These are phyloP conservation scores for Galeruca laticollis DNA, from an alignment of 2,888 invertebrate species.

Conservation along the genomic window DNA sequence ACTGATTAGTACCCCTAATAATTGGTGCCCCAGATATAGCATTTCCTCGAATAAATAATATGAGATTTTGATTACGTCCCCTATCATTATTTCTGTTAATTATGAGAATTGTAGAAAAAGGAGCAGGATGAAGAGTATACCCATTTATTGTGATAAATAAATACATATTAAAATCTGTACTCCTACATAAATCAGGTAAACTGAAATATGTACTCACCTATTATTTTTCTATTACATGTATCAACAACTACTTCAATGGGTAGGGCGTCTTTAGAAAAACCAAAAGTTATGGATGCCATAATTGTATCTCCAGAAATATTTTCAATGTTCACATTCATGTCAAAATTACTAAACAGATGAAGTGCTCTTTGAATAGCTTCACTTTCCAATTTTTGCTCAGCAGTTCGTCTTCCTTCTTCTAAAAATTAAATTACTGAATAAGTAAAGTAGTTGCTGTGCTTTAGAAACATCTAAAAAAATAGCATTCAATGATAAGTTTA, in stretches of 20 bases:
- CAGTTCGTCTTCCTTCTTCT: background rate
- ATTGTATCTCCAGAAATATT: slow-evolving; percentile 24
- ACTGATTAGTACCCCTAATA: no score
- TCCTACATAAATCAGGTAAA: background rate
- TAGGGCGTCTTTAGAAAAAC: slow-evolving; percentile 11
- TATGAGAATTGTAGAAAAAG: no score
- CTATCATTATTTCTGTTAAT: no score
- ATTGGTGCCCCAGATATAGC: no score
- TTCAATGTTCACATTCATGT: slow-evolving; percentile 26
- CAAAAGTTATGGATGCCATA: slow-evolving; percentile 36
- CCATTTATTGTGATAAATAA: no score
- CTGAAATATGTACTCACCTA: slow-evolving; percentile 26
- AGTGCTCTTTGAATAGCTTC: slow-evolving; percentile 11
- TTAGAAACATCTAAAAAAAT: no score
- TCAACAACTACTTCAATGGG: slow-evolving; percentile 37
- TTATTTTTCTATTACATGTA: slow-evolving; percentile 34
- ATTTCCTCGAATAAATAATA: no score
- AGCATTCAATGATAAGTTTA: no score
- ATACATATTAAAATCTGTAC: no score
- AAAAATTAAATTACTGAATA: slow-evolving; percentile 15
- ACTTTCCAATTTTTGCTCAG: background rate
- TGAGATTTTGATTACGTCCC: no score
- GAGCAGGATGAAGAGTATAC: no score
- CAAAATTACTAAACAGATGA: slow-evolving; percentile 25
- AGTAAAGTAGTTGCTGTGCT: no score